Conservation (phyloP, 2,113 vertebrate species). For the Strix aluco region DNA sequence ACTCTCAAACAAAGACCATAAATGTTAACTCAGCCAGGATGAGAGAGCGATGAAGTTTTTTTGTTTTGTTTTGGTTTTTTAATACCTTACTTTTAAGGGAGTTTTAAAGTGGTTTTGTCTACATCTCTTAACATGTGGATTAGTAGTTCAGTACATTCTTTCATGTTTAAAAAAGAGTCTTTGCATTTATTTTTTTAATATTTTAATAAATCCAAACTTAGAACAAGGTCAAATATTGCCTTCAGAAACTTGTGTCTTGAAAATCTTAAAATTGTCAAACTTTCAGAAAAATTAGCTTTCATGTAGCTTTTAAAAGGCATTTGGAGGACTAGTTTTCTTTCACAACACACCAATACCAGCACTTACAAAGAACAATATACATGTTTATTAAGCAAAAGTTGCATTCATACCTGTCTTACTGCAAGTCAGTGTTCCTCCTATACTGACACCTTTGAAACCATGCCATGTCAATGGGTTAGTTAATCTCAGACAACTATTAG, state of each 20-base stretch:
- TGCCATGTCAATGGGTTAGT: background rate
- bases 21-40: background rate
- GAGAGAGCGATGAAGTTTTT: background rate
- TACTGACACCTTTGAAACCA: background rate
- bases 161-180: background rate
- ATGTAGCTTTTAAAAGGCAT: background rate
- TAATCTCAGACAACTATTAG: background rate
- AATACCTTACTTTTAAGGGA: background rate
- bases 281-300: background rate
- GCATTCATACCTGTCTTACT: background rate
- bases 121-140: fast-evolving
- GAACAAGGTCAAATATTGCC: background rate
- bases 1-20: background rate
- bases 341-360: background rate
- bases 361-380: background rate
- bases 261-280: background rate
- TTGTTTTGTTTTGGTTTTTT: background rate
- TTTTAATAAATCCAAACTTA: background rate
- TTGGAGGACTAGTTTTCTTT: background rate
- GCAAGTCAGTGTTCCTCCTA: background rate
- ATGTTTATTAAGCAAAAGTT: background rate
- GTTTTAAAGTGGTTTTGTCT: background rate
- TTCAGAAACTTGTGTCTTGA: background rate
- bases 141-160: background rate
- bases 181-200: background rate